A percentile compares a stretch with the other conserved stretches of the same genome.
Conservation (phyloP, 2,888 invertebrate genomes). For the Eutolmus rufibarbis region DNA sequence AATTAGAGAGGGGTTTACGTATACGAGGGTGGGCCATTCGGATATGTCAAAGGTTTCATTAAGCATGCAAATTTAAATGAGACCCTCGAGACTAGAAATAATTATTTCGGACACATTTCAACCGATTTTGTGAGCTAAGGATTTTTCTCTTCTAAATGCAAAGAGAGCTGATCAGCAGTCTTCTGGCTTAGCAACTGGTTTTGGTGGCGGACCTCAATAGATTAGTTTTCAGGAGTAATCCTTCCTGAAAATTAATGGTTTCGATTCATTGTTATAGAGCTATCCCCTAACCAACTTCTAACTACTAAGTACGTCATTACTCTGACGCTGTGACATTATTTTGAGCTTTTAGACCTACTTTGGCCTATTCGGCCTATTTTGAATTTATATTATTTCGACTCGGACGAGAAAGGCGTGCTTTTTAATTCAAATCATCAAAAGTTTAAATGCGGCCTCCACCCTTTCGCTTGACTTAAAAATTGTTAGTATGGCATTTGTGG, state of each 20-base stretch:
- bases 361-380: neutral
- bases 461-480: neutral
- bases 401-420: neutral
- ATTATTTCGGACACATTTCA: constrained; percentile 36
- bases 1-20: neutral
- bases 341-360: neutral
- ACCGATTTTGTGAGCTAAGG: neutral
- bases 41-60: constrained; percentile 42
- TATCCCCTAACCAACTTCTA: neutral
- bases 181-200: neutral
- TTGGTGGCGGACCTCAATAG: neutral
- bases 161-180: neutral
- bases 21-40: neutral
- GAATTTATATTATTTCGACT: neutral
- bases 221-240: neutral
- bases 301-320: constrained; percentile 43
- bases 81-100: constrained; percentile 43
- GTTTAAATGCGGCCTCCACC: neutral
- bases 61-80: constrained; percentile 44
- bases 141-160: neutral
- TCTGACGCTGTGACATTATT: constrained; percentile 42
- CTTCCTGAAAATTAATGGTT: neutral
- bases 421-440: neutral
- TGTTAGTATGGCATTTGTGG: neutral
- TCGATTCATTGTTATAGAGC: neutral